Conservation (phyloP, 2,797 vertebrate genomes). For the Helarctos malayanus region DNA sequence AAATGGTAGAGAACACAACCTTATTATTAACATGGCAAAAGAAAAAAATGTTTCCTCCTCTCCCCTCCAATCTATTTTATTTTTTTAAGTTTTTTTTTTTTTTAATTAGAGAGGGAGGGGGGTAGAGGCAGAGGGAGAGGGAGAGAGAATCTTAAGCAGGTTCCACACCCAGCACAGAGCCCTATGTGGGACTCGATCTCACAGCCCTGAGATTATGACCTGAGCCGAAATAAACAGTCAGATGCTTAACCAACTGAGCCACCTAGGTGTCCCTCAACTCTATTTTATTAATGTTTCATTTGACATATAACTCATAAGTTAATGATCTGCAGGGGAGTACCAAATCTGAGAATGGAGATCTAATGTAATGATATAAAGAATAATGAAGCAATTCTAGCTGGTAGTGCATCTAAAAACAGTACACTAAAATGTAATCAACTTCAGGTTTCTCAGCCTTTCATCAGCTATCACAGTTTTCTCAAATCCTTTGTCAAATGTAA, state of each 20-base stretch:
- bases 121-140: neutral
- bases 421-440: neutral
- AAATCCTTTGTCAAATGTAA: neutral
- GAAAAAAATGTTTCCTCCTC: neutral
- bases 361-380: neutral
- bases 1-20: neutral
- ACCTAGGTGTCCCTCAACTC: neutral
- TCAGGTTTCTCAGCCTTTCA: neutral
- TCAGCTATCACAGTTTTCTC: neutral
- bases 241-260: neutral
- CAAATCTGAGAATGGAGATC: neutral
- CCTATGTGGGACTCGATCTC: neutral
- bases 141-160: neutral
- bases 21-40: neutral
- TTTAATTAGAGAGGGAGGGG: neutral
- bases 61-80: neutral
- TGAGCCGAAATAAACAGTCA: neutral
- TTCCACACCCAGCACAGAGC: neutral
- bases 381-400: neutral
- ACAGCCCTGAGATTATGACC: neutral
- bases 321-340: neutral
- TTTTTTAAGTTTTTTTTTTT: neutral
- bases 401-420: neutral
- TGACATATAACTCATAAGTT: neutral
- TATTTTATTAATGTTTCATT: constrained; percentile 21